Conservation (phyloP, 2,888 invertebrate genomes). For the Chaetogeoica ovagalla region DNA sequence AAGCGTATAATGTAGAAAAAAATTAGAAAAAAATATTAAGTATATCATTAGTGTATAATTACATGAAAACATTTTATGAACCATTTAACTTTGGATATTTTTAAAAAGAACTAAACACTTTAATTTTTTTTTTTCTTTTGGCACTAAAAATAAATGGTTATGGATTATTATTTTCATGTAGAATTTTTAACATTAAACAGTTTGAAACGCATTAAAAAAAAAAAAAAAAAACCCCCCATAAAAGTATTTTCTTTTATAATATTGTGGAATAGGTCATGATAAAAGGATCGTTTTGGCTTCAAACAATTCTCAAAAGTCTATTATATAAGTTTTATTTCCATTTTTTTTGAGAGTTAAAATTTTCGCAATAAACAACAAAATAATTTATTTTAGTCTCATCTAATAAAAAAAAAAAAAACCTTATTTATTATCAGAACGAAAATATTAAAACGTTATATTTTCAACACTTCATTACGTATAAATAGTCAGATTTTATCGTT, state of each 20-base stretch:
- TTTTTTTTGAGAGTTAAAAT: too few relatives aligned
- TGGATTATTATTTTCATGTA: neutral
- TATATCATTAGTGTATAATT: neutral
- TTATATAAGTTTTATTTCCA: too few relatives aligned
- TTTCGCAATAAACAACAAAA: too few relatives aligned
- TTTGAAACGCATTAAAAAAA: neutral
- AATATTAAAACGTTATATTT: too few relatives aligned
- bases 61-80: neutral
- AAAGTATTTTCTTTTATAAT: neutral
- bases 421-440: too few relatives aligned
- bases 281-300: too few relatives aligned
- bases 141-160: neutral
- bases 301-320: too few relatives aligned
- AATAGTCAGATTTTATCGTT: too few relatives aligned
- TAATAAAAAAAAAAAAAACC: too few relatives aligned
- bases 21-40: neutral
- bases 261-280: too few relatives aligned
- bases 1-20: neutral
- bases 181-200: neutral
- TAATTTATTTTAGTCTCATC: too few relatives aligned
- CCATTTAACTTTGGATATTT: constrained; percentile 4
- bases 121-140: neutral
- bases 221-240: neutral
- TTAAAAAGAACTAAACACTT: neutral
- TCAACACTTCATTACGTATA: too few relatives aligned